Conservation (phyloP, 2,113 vertebrate species). For the Phyllopteryx taeniolatus region DNA sequence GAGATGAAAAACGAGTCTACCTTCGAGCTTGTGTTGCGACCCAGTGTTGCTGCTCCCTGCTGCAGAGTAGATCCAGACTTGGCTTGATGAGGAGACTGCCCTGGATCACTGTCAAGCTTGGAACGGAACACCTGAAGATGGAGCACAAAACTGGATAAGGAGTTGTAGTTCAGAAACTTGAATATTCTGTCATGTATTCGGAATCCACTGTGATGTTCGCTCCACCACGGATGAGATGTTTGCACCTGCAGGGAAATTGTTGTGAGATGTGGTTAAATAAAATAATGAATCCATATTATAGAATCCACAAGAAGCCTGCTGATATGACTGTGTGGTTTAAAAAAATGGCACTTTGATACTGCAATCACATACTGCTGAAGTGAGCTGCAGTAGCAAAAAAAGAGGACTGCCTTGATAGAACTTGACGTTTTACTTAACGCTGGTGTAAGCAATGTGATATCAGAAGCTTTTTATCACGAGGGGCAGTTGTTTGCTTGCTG, state of each 20-base stretch:
- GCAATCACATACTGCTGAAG: slow-evolving; percentile 6
- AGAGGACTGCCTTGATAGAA: neutral
- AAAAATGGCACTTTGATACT: slow-evolving; percentile 15
- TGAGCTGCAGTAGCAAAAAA: neutral
- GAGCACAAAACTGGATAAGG: neutral
- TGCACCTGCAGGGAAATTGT: neutral
- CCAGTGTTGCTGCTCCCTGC: slow-evolving; percentile 78
- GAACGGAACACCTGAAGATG: slow-evolving; percentile 83
- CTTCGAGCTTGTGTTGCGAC: slow-evolving; percentile 83
- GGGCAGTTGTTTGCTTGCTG: neutral
- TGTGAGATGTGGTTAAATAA: neutral
- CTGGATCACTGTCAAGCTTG: slow-evolving; percentile 76
- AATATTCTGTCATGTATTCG: neutral
- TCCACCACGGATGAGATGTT: neutral
- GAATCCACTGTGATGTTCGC: neutral
- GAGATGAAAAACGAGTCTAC: slow-evolving; percentile 52
- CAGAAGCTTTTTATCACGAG: neutral
- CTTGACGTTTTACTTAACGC: neutral
- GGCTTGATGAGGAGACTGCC: slow-evolving; percentile 60
- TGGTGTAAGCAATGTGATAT: neutral
- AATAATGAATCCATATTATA: neutral
- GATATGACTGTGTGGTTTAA: neutral
- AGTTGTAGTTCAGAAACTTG: neutral
- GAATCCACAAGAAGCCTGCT: neutral
- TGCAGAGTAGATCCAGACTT: slow-evolving; percentile 73